Conservation (phyloP, 2,113 vertebrate genomes). For the Cololabis saira region DNA sequence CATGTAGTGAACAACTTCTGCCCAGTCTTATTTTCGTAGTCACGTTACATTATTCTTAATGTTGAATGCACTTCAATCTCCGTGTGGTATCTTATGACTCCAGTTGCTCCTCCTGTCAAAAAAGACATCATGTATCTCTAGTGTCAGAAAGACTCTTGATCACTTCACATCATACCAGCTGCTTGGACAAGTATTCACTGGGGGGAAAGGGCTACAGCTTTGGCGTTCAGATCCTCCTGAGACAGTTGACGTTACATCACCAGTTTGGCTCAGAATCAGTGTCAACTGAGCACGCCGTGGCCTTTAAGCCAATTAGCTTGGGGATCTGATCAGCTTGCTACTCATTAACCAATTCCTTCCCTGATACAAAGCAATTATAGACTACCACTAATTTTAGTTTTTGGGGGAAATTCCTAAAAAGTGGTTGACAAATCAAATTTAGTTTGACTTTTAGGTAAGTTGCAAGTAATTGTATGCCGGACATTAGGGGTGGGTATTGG, state of each 20-base stretch:
- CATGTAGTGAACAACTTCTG: not conserved
- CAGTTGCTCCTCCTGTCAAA: not conserved
- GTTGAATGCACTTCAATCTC: conserved; percentile 20
- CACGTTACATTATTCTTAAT: not conserved
- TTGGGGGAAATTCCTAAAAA: too few species aligned
- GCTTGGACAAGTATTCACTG: conserved; percentile 3
- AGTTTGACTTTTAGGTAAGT: too few species aligned
- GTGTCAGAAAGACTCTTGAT: too few species aligned
- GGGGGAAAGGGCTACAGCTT: not conserved
- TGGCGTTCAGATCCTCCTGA: not conserved
- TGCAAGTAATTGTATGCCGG: too few species aligned
- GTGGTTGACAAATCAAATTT: too few species aligned
- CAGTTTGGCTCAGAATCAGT: conserved; percentile 4
- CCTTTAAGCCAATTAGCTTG: not conserved
- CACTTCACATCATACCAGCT: not conserved
- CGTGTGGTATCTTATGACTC: conserved; percentile 18
- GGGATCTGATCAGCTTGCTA: not conserved
- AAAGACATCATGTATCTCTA: too few species aligned
- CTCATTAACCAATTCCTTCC: not conserved
- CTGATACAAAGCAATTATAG: not conserved
- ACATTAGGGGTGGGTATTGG: too few species aligned
- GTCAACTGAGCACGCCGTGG: too few species aligned
- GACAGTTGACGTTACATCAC: conserved; percentile 20
- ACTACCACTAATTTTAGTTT: too few species aligned
- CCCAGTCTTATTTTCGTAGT: not conserved